Conservation (phyloP, 1,140 invertebrate species). For the Oryzaephilus surinamensis region DNA sequence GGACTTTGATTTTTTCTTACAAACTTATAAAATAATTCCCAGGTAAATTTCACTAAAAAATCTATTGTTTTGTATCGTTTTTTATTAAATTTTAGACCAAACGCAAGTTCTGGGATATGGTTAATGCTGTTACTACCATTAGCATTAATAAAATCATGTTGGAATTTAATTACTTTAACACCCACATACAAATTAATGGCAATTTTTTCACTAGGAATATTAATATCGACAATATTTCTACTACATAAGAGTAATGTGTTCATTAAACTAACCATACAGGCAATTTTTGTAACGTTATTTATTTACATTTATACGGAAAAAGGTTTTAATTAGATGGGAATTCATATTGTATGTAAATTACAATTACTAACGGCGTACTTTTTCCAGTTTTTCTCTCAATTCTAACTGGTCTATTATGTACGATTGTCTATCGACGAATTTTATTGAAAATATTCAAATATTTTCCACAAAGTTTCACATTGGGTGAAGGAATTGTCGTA, state of each 20-base stretch:
- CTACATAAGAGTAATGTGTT: too few species aligned
- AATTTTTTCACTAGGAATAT: slow-evolving; percentile 3
- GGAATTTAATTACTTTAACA: slow-evolving; percentile 4
- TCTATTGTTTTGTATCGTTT: too few species aligned
- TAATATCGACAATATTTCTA: too few species aligned
- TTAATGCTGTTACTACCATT: slow-evolving; percentile 4
- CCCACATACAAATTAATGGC: slow-evolving; percentile 6
- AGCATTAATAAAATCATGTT: slow-evolving; percentile 5
- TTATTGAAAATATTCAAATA: slow-evolving; percentile 3
- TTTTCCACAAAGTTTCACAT: slow-evolving; percentile 5
- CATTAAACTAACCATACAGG: too few species aligned
- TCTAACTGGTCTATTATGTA: slow-evolving; percentile 2
- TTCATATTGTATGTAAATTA: too few species aligned
- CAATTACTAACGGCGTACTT: too few species aligned
- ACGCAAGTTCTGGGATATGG: slow-evolving; percentile 5
- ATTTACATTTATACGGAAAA: too few species aligned
- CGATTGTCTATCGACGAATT: slow-evolving; percentile 1
- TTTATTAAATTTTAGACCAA: slow-evolving; percentile 4
- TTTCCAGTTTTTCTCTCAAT: too few species aligned
- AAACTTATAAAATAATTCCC: slow-evolving; percentile 1
- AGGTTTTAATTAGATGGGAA: too few species aligned
- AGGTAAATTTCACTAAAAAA: slow-evolving; percentile 4
- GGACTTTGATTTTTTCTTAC: background rate
- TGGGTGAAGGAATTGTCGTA: slow-evolving; percentile 5
- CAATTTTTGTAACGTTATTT: too few species aligned